Conservation (phyloP, 2,797 vertebrate species). For the Sebastes itinus region DNA sequence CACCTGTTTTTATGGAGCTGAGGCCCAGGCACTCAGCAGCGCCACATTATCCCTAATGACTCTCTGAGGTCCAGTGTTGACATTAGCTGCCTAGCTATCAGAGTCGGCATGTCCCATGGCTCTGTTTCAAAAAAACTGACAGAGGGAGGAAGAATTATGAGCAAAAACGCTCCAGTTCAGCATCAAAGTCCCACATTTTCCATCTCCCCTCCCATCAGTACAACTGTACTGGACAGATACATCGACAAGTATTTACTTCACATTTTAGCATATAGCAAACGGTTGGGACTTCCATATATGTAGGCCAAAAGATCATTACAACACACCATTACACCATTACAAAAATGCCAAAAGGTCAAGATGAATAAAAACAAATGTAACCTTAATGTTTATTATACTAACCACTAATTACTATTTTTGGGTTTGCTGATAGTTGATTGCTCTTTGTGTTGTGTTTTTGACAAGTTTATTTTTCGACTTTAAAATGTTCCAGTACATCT, state of each 20-base stretch:
- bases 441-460: too few species aligned
- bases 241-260: neutral
- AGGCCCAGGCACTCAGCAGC: conserved; percentile 50
- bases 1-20: conserved; percentile 72
- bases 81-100: conserved; percentile 65
- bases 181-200: conserved; percentile 6
- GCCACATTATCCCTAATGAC: conserved; percentile 72
- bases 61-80: conserved; percentile 68
- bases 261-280: neutral
- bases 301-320: neutral
- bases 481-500: neutral
- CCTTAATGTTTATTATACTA: neutral
- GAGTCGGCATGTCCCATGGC: conserved; percentile 42
- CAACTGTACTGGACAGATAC: neutral
- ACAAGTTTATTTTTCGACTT: neutral
- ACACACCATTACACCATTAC: too few species aligned
- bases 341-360: neutral
- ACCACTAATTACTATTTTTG: neutral
- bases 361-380: neutral
- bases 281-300: neutral
- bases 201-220: neutral
- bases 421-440: neutral
- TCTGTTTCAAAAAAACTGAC: conserved; percentile 51
- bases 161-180: conserved; percentile 18
- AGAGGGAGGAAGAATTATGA: conserved; percentile 34